Conservation (phyloP, 1,140 invertebrate species). For the Drosophila biarmipes region DNA sequence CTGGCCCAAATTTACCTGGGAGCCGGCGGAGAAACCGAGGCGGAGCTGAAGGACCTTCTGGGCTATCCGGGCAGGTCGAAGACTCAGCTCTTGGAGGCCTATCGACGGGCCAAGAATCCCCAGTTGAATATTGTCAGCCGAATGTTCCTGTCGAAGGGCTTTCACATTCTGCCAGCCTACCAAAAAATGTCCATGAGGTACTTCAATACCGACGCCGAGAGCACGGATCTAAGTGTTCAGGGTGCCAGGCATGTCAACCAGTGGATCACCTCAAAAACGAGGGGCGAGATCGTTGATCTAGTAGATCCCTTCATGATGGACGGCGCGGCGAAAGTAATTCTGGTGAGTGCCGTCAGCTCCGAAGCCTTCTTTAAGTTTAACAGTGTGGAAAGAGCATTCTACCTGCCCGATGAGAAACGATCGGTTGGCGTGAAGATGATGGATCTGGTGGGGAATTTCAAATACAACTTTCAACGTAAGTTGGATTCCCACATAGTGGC, state of each 20-base stretch:
- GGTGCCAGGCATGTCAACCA: not conserved
- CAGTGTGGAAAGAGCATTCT: not conserved
- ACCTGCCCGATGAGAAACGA: not conserved
- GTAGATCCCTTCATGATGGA: not conserved
- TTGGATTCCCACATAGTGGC: not conserved
- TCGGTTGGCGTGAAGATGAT: not conserved
- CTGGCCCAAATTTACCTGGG: slow-evolving; percentile 20
- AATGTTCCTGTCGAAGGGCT: not conserved
- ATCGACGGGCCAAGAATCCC: not conserved
- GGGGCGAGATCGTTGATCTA: not conserved
- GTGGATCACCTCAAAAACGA: not conserved
- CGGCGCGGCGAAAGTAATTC: not conserved
- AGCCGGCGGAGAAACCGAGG: not conserved
- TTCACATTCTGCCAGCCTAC: not conserved
- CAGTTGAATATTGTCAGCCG: not conserved
- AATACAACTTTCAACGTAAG: not conserved
- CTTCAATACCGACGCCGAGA: not conserved
- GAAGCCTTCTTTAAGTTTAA: not conserved
- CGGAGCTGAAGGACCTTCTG: not conserved
- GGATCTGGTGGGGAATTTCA: not conserved
- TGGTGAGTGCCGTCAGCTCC: not conserved
- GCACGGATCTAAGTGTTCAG: not conserved
- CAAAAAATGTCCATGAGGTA: not conserved
- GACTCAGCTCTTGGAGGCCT: not conserved
- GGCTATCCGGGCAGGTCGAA: not conserved